Evolutionary conservation across 2,888 invertebrate species (phyloP), one percentile per base, ranked within the genome.

Genomic region (Patella ulyssiponensis): DNA sequence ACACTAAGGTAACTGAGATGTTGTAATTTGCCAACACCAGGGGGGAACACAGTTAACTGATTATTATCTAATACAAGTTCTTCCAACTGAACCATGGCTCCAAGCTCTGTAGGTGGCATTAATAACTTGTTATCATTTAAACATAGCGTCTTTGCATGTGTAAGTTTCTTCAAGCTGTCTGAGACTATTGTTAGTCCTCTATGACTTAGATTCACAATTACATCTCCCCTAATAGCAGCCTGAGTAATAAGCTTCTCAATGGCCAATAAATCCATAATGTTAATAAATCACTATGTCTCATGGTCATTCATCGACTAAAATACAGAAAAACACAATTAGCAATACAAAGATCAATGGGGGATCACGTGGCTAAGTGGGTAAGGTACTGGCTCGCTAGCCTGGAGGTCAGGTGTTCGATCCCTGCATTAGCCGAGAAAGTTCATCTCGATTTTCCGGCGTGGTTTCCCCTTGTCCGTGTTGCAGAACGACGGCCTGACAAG

Each of bases 131-230:
- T 91, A 81, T 91, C 82, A 79, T 91, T 91, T 27, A 90, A 82
- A 73, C 86, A 79, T 20, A 90, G 79, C n/a, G 79, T 83, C 44
- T 81, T 83, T 15, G 88, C 84, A 76, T 82, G 77, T 27, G 77
- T 81, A 15, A 88, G 80, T 71, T 84, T 82, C 33, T 83, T 77
- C 53, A 91, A 74, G 72, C 83, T 86, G 71, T 82, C 82, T 3
- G 90, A 89, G 5, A 90, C 76, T 54, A 91, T 87, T 5, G 87
- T 85, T 71, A 91, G 82, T 52, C 86, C 84, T n/a, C 91, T 83
- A 76, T 91, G 89, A 78, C 91, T 91, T 17, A 91, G 83, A 77
- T 91, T 91, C 95, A 82, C 79, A 11, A 85, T 80, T 71, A 82
- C 78, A 33, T 80, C 77, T 14, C 79, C 77, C n/a, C 79, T 79